Conservation (phyloP, 2,888 invertebrate genomes). For the Conistra vaccinii region DNA sequence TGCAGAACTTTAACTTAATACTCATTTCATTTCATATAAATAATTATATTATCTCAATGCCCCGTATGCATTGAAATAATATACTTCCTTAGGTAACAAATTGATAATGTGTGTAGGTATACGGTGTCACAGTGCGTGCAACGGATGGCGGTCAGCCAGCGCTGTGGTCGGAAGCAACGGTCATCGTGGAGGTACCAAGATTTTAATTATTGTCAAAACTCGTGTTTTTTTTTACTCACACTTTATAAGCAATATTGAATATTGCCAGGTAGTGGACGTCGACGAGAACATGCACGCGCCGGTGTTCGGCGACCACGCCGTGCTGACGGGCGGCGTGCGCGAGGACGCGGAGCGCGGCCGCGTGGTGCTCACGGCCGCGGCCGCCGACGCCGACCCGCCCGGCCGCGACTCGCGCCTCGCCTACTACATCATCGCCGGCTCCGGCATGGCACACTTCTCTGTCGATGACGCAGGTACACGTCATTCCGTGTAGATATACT, state of each 20-base stretch:
- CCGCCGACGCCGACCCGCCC: conserved; percentile 95
- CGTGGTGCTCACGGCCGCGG: conserved; percentile 94
- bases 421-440: conserved; percentile 96
- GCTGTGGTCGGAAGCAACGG: conserved; percentile 94
- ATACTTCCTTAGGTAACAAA: neutral
- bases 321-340: conserved; percentile 93
- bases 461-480: conserved; percentile 95
- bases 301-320: conserved; percentile 94
- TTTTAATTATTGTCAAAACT: neutral
- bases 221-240: too few species aligned
- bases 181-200: conserved; percentile 92
- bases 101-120: conserved; percentile 87
- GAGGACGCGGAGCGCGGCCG: conserved; percentile 96
- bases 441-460: conserved; percentile 97
- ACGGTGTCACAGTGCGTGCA: conserved; percentile 96
- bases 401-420: conserved; percentile 95
- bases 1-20: neutral
- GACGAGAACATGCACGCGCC: conserved; percentile 98
- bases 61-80: neutral
- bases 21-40: neutral
- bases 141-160: conserved; percentile 96
- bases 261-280: conserved; percentile 94
- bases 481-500: too few species aligned
- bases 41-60: neutral
- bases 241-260: neutral